phyloP scores from a whole-genome alignment of 2,797 vertebrate species.

The Telmatherina bonti region DNA sequence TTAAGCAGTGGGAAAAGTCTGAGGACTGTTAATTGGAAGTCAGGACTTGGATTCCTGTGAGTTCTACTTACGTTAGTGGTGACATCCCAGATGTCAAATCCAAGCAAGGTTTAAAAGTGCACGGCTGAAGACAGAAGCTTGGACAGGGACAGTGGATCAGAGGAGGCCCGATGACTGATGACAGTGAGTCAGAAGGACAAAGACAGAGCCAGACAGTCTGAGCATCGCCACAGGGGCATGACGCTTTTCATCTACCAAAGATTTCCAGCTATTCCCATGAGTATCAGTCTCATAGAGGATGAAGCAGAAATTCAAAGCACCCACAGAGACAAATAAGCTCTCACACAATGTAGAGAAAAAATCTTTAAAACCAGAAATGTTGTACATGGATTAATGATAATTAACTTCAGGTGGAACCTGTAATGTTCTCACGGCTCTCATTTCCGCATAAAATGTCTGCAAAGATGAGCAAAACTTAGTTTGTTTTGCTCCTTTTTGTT shows the following conservation, averaged over 20 bases:
- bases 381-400: background rate
- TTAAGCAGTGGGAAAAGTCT: slow-evolving; percentile 39
- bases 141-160: slow-evolving; percentile 43
- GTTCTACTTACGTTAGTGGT: slow-evolving; percentile 31
- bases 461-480: slow-evolving; percentile 30
- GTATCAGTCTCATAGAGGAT: slow-evolving; percentile 66
- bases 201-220: slow-evolving; percentile 77
- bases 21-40: slow-evolving; percentile 35
- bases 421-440: slow-evolving; percentile 4
- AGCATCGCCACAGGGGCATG: slow-evolving; percentile 44
- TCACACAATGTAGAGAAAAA: slow-evolving; percentile 15
- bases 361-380: background rate
- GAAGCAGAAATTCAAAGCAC: slow-evolving; percentile 40
- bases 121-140: slow-evolving; percentile 64
- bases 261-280: slow-evolving; percentile 68
- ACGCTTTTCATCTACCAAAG: slow-evolving; percentile 56
- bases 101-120: slow-evolving; percentile 36
- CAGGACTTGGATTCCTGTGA: slow-evolving; percentile 17
- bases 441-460: background rate
- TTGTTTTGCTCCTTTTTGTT: background rate
- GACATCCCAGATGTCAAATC: slow-evolving; percentile 46
- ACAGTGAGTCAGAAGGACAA: slow-evolving; percentile 75
- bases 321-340: slow-evolving; percentile 13
- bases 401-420: background rate
- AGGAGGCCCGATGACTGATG: slow-evolving; percentile 57